These are phyloP conservation scores for Hippocampus kuda DNA, from an alignment of 2,797 vertebrate genomes.

Conservation along the genomic window DNA sequence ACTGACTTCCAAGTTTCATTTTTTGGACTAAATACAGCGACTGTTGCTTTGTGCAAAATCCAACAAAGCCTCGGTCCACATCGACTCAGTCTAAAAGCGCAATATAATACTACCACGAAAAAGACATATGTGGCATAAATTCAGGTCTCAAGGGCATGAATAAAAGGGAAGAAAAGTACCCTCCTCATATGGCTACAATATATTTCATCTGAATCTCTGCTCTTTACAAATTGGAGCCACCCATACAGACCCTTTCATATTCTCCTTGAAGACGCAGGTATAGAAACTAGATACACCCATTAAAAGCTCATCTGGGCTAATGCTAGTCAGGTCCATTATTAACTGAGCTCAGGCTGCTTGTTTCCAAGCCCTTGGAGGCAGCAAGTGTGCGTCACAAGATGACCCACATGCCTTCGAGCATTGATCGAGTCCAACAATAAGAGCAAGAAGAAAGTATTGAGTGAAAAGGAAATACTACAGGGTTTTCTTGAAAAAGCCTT, in stretches of 20 bases:
- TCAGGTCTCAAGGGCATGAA: too few species aligned
- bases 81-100: too few species aligned
- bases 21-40: too few species aligned
- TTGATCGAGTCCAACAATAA: neutral
- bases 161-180: too few species aligned
- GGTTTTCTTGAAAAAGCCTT: neutral
- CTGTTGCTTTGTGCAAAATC: too few species aligned
- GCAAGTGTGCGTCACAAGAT: neutral
- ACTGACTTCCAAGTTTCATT: too few species aligned
- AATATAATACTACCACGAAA: too few species aligned
- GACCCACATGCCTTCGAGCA: neutral
- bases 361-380: constrained; percentile 40
- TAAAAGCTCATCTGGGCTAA: constrained; percentile 65
- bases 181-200: too few species aligned
- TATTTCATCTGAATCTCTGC: constrained; percentile 4
- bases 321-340: constrained; percentile 61
- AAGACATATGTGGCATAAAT: too few species aligned
- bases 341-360: constrained; percentile 39
- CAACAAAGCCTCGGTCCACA: too few species aligned
- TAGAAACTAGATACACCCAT: constrained; percentile 40
- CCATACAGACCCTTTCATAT: constrained; percentile 6
- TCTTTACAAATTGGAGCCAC: neutral
- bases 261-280: constrained; percentile 44
- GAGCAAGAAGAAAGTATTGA: neutral
- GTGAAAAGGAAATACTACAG: too few species aligned